A percentile compares a stretch with the other conserved stretches of the same genome.
Evolutionary conservation across 1,140 invertebrate genomes (phyloP).

Genomic region (Zeugodacus cucurbitae): DNA sequence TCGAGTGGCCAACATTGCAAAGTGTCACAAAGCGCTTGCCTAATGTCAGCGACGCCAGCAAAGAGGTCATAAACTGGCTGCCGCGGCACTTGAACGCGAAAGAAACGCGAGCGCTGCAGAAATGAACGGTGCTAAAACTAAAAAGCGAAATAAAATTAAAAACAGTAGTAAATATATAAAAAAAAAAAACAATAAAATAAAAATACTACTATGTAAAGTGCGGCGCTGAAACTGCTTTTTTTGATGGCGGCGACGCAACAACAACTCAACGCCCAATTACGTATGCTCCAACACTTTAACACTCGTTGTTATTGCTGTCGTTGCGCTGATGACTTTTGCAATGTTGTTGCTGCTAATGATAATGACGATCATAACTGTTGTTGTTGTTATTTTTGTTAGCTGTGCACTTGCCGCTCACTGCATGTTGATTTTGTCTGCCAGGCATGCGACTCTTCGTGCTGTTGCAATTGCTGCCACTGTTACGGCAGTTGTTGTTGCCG

Average conservation of each 20-base stretch:
- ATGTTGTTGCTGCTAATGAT: background rate
- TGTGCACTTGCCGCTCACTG: background rate
- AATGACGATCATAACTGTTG: background rate
- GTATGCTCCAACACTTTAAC: background rate
- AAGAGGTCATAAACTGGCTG: conserved; percentile 19
- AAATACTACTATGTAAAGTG: background rate
- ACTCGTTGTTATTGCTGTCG: background rate
- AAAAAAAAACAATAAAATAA: background rate
- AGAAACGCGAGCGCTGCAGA: background rate
- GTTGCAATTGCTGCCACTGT: background rate
- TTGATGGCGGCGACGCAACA: background rate
- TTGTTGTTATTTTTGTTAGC: background rate
- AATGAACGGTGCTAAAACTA: background rate
- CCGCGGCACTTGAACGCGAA: background rate
- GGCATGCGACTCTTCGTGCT: background rate
- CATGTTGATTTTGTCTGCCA: background rate
- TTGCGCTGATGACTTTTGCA: background rate
- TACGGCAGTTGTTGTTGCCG: background rate
- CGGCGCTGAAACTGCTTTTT: background rate
- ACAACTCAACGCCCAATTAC: conserved; percentile 2
- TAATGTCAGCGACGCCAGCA: background rate
- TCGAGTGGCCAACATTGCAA: background rate
- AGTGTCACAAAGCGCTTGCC: conserved; percentile 30
- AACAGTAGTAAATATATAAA: background rate
- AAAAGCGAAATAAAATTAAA: background rate